These are phyloP conservation scores for Poeciliopsis infans DNA, from an alignment of 2,797 vertebrate species.

Conservation along the genomic window DNA sequence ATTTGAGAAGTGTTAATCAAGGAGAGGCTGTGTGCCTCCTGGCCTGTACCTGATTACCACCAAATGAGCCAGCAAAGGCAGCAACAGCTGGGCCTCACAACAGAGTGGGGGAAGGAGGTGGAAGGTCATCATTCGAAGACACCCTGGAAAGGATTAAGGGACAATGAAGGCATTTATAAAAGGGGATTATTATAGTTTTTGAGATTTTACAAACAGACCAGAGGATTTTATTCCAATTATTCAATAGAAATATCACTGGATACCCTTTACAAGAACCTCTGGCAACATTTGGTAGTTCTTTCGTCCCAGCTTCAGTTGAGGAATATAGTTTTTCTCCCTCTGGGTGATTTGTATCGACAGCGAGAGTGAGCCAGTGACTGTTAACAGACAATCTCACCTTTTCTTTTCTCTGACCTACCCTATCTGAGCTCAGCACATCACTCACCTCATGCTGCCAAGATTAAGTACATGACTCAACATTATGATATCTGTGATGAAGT, in stretches of 20 bases:
- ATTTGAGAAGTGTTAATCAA: conserved; percentile 92
- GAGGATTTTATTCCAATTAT: background rate
- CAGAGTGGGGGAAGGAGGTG: conserved; percentile 58
- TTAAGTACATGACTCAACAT: conserved; percentile 66
- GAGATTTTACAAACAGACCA: conserved; percentile 5
- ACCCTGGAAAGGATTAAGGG: conserved; percentile 23
- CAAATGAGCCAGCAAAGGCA: conserved; percentile 84
- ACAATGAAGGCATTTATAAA: conserved; percentile 22
- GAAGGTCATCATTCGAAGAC: conserved; percentile 29
- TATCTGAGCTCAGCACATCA: conserved; percentile 54
- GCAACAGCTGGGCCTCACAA: conserved; percentile 72
- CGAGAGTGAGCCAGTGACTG: conserved; percentile 58
- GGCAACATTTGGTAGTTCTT: conserved; percentile 66
- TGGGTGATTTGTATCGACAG: conserved; percentile 60
- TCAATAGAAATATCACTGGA: conserved; percentile 33
- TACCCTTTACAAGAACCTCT: conserved; percentile 37
- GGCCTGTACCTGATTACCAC: conserved; percentile 93
- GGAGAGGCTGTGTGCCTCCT: conserved; percentile 91
- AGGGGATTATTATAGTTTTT: conserved; percentile 35
- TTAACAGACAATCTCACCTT: conserved; percentile 56
- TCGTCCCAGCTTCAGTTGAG: conserved; percentile 64
- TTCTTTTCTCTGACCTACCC: conserved; percentile 12
- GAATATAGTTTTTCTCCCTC: conserved; percentile 55
- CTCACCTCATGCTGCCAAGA: conserved; percentile 62
- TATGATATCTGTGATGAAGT: conserved; percentile 56